phyloP scores from a whole-genome alignment of 37 sponge, comb jelly and placozoan genomes.

The Diacarnus erythraeanus region DNA sequence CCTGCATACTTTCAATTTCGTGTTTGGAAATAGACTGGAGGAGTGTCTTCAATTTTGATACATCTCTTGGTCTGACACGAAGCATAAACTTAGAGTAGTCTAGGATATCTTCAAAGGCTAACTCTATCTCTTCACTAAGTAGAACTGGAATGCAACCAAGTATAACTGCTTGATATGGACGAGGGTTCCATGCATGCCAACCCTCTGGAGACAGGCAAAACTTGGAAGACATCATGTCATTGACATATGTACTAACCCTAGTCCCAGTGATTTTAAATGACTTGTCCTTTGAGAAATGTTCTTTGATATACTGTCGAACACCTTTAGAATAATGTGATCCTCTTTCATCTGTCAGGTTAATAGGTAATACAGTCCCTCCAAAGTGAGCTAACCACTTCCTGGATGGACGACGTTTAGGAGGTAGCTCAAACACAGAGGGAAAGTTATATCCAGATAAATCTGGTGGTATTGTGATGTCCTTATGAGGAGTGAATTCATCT shows the following conservation, averaged over 20 bases:
- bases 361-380: slow-evolving; percentile 21
- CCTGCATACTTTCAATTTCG: slow-evolving; percentile 23
- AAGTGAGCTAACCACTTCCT: slow-evolving; percentile 40
- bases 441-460: slow-evolving; percentile 35
- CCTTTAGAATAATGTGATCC: slow-evolving; percentile 29
- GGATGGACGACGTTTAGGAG: slow-evolving; percentile 6
- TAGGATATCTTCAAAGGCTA: slow-evolving; percentile 43
- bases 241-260: slow-evolving; percentile 20
- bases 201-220: slow-evolving; percentile 53
- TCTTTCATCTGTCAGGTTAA: slow-evolving; percentile 19
- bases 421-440: slow-evolving; percentile 14
- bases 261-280: slow-evolving; percentile 20
- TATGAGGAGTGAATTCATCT: slow-evolving; percentile 41
- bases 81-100: slow-evolving; percentile 47
- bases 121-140: slow-evolving; percentile 46
- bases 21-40: not conserved
- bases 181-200: slow-evolving; percentile 38
- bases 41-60: slow-evolving; percentile 27
- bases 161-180: slow-evolving; percentile 39
- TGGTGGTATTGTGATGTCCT: slow-evolving; percentile 46
- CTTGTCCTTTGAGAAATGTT: slow-evolving; percentile 9
- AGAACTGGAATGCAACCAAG: slow-evolving; percentile 60
- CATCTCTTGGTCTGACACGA: slow-evolving; percentile 15
- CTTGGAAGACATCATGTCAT: slow-evolving; percentile 60
- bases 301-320: slow-evolving; percentile 23